Evolutionary conservation across 2,113 vertebrate species (phyloP), one percentile per base, ranked within the genome.

Genomic region (Lasiurus cinereus): DNA sequence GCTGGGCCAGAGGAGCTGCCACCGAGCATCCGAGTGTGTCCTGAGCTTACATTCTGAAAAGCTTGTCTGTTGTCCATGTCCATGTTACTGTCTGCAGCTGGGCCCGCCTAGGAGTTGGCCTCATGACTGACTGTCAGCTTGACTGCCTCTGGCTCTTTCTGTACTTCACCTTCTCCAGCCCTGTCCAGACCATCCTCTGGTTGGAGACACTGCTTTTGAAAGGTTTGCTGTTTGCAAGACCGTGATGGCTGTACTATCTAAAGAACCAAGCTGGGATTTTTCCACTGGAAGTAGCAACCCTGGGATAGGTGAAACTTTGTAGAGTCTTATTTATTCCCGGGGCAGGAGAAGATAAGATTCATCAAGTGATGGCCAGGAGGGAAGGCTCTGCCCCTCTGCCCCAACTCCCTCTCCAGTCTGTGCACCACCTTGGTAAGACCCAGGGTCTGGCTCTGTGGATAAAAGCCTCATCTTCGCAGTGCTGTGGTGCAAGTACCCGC

Each of bases 11-110:
- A 83, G 69, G 14, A 39, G 67, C 10, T 16, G 33, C 59, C 8
- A 2, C 24, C 3, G 12, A 15, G 29, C 29, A 14, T 64, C 33
- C 15, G 18, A 48, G 46, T 31, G 15, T 31, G 29, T 39, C 29
- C 48, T 39, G 59, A 27, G 54, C 12, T 2, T 2, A 10, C 0
- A 1, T n/a, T 36, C 67, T 80, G 33, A 74, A 84, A 54, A 4
- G 18, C 29, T n/a, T 6, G 0, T 54, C 11, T 27, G n/a, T 36
- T 56, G 43, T n/a, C 29, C 7, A 6, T 0, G 2, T 36, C 24
- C 29, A 4, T 11, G 8, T n/a, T n/a, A 16, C 62, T 31, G 36
- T 4, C 6, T 11, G 52, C n/a, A 54, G 33, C 48, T 27, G 82
- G 59, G 59, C 15, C 9, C 4, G 10, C 50, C 50, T 33, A n/a